phyloP scores from a whole-genome alignment of 2,797 vertebrate species.

The Lycodopsis pacificus region DNA sequence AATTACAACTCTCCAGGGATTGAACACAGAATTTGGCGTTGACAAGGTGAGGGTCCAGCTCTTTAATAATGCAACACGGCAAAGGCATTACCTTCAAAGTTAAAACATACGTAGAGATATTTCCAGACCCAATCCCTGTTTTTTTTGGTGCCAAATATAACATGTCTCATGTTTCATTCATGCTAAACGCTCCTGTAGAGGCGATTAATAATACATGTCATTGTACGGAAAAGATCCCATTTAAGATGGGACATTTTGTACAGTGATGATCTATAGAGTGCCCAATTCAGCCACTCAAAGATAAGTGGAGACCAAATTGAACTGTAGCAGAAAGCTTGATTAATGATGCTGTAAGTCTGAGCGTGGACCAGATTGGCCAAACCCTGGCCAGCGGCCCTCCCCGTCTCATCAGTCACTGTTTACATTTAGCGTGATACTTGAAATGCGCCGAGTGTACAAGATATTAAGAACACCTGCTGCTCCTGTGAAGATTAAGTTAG shows the following conservation, averaged over 20 bases:
- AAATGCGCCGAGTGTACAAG: slow-evolving; percentile 75
- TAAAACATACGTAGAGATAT: slow-evolving; percentile 59
- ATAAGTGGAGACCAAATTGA: slow-evolving; percentile 76
- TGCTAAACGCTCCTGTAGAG: slow-evolving; percentile 60
- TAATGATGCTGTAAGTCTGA: slow-evolving; percentile 66
- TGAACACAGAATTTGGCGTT: slow-evolving; percentile 31
- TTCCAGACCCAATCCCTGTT: slow-evolving; percentile 46
- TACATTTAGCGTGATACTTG: slow-evolving; percentile 89
- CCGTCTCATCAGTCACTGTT: slow-evolving; percentile 82
- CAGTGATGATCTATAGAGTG: slow-evolving; percentile 72
- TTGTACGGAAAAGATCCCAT: slow-evolving; percentile 65
- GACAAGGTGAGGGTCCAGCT: slow-evolving; percentile 33
- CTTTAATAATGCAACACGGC: slow-evolving; percentile 44
- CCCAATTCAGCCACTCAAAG: slow-evolving; percentile 74
- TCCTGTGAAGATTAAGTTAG: slow-evolving; percentile 44
- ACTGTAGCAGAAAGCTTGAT: slow-evolving; percentile 72
- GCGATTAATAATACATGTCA: slow-evolving; percentile 66
- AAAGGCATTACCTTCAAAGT: slow-evolving; percentile 46
- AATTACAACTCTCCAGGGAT: slow-evolving; percentile 13
- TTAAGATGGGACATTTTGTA: slow-evolving; percentile 63
- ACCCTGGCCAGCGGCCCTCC: slow-evolving; percentile 29
- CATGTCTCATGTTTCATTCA: slow-evolving; percentile 69
- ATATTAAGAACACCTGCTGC: slow-evolving; percentile 66
- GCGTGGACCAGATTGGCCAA: slow-evolving; percentile 66
- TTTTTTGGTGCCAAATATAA: slow-evolving; percentile 75